Evolutionary conservation across 2,888 invertebrate species (phyloP).

Genomic region (Trachelus iudaicus): DNA sequence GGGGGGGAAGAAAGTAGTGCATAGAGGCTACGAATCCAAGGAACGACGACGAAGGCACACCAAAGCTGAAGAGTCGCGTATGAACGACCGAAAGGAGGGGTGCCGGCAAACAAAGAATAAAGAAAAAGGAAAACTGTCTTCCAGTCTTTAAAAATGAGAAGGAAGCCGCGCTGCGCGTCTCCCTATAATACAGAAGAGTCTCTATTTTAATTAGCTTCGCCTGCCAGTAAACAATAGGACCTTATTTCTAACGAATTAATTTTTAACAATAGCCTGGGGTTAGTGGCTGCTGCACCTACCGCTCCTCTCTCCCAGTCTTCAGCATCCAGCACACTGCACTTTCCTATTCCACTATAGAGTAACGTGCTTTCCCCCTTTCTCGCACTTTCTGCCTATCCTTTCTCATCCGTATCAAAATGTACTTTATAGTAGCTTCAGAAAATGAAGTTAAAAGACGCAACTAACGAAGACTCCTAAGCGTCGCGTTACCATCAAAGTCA

Average conservation of each 20-base stretch:
- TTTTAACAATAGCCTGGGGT: constrained; percentile 34
- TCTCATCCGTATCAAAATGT: background rate
- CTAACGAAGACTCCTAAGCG: too few species aligned
- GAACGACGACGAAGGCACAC: too few species aligned
- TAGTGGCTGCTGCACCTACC: constrained; percentile 14
- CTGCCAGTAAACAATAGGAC: constrained; percentile 37
- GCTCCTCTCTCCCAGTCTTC: constrained; percentile 5
- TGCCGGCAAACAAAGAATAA: background rate
- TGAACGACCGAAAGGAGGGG: too few species aligned
- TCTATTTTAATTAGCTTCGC: constrained; percentile 38
- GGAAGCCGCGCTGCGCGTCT: background rate
- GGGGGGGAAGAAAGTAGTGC: too few species aligned
- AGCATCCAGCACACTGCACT: background rate
- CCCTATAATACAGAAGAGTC: background rate
- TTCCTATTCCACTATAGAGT: constrained; percentile 17
- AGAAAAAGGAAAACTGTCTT: constrained; percentile 2
- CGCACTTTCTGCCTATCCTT: constrained; percentile 18
- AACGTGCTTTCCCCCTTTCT: constrained; percentile 38
- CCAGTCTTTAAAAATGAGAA: background rate
- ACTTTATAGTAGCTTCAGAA: too few species aligned
- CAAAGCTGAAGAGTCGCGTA: background rate
- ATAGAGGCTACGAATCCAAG: background rate
- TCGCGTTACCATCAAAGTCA: too few species aligned
- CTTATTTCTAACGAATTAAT: constrained; percentile 50
- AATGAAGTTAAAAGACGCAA: too few species aligned